Evolutionary conservation across 35 echinoderm and acorn worm genomes (phyloP).

Genomic region (Amphiura filiformis): DNA sequence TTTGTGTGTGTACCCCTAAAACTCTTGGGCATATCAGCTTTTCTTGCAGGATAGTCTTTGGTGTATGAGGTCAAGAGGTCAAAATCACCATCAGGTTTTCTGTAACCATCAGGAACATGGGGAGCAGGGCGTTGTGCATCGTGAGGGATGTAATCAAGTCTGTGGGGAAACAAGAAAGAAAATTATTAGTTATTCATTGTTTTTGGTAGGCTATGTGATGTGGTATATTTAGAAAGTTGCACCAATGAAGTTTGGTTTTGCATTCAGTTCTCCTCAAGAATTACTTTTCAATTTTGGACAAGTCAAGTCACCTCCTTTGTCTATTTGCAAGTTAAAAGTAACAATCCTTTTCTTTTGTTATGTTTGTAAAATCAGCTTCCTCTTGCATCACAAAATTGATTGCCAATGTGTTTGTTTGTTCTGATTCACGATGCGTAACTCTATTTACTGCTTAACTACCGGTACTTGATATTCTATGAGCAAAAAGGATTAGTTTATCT

Average conservation of each 20-base stretch:
- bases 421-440: no score
- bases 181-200: no score
- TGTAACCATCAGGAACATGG: constrained; percentile 67
- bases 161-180: constrained; percentile 8
- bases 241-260: background rate
- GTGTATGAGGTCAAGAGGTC: constrained; percentile 94
- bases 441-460: no score
- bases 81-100: constrained; percentile 67
- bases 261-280: background rate
- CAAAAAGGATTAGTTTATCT: no score
- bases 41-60: constrained; percentile 83
- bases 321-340: no score
- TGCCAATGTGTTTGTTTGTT: no score
- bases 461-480: no score
- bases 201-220: no score
- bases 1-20: constrained; percentile 43
- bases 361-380: no score
- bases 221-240: no score
- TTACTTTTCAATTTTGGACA: background rate
- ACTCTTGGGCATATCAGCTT: constrained; percentile 45
- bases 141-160: constrained; percentile 80
- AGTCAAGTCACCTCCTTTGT: background rate
- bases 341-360: no score
- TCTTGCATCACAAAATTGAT: no score
- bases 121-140: constrained; percentile 38